Evolutionary conservation across 2,113 vertebrate species (phyloP).

Genomic region (Pelmatolapia mariae): DNA sequence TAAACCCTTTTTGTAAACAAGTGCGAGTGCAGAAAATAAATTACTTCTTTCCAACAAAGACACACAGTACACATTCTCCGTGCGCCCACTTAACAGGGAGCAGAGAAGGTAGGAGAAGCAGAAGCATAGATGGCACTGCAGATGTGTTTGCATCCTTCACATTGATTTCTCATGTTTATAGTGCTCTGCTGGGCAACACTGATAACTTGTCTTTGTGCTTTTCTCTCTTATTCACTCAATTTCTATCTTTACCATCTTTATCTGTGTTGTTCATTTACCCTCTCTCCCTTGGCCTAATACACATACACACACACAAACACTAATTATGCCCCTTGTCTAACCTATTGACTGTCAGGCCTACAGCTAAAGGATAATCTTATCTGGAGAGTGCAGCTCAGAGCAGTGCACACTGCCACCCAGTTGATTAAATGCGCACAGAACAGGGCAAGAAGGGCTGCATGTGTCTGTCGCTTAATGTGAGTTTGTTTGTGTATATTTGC

Average conservation of each 20-base stretch:
- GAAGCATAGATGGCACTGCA: not conserved
- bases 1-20: not conserved
- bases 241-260: not conserved
- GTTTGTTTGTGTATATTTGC: not conserved
- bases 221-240: not conserved
- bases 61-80: not conserved
- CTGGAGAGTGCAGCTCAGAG: constrained; percentile 23
- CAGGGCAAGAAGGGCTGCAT: not conserved
- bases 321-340: constrained; percentile 38
- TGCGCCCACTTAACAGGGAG: not conserved
- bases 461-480: not conserved
- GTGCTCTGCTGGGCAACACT: not conserved
- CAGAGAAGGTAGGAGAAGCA: not conserved
- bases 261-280: not conserved
- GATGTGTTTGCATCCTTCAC: not conserved
- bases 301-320: not conserved
- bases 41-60: not conserved
- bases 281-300: not conserved
- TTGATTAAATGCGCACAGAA: constrained; percentile 54
- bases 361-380: constrained; percentile 50
- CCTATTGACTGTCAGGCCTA: constrained; percentile 32
- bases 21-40: not conserved
- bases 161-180: not conserved
- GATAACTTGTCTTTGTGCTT: not conserved
- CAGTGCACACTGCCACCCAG: not conserved